Base-by-base conservation (phyloP, 2,888 invertebrate species). In the Pachycephus smyrnensis region DNA sequence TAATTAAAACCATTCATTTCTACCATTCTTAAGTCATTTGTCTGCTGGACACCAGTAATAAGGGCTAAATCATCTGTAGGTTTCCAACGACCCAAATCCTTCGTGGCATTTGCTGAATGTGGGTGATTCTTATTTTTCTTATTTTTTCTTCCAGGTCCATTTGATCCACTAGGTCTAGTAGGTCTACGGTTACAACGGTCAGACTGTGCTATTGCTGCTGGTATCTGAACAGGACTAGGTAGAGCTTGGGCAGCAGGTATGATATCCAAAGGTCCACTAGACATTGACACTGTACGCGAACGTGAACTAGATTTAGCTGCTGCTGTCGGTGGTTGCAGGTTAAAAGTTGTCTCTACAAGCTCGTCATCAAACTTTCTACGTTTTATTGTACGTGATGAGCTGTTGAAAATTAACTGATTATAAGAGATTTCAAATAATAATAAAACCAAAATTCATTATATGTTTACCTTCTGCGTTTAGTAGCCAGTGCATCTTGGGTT, bases 341-440 rank as follows among this genome's bases (percentile, higher is more conserved):
- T 91, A 77, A 91, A 91, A 4, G 91, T 91, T 12, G 91, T 91
- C 86, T 99, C 98, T 0, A 99, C 98, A 79, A 99, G 93, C 92
- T 99, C 99, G 93, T 99, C 99, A 90, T 99, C 99, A 92, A 99
- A 99, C 86, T 98, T 96, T 87, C 97, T 96, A 0, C 99, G 94
- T 91, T 98, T 99, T 86, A 99, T 98, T 1, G 98, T 98, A 79
- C 99, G 94, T 37, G 97, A 97, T 15, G 98, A 98, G 91, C 98
- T 97, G 89, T 89, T 80, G 9, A 35, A n/a, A 80, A 80, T 80
- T 76, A 37, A 79, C 76, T 36, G 11, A 37, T 73, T 15, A 4
- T 33, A 12, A 40, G 11, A 23, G 33, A 73, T 33, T 35, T 36
- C 36, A 74, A 30, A 30, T 35, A 74, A 15, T 23, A 73, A 35